phyloP scores from a whole-genome alignment of 2,797 vertebrate species.

The Mareca strepera region DNA sequence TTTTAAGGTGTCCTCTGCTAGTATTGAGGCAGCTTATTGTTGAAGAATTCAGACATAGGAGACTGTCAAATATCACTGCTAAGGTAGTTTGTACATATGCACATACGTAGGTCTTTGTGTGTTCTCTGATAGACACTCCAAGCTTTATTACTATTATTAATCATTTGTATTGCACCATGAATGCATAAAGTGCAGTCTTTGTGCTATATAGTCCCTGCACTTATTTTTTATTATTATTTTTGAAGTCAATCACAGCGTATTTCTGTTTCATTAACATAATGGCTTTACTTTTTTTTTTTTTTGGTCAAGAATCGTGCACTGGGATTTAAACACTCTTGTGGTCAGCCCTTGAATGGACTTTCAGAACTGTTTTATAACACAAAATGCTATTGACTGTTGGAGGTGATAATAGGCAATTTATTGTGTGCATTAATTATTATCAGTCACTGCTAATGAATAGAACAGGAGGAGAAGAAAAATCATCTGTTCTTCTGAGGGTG shows the following conservation, averaged over 20 bases:
- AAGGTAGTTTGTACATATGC: not conserved
- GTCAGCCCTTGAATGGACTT: not conserved
- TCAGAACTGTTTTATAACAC: not conserved
- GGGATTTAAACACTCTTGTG: not conserved
- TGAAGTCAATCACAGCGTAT: not conserved
- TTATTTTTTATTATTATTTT: conserved; percentile 11
- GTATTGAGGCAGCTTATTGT: not conserved
- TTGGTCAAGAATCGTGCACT: not conserved
- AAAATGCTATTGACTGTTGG: not conserved
- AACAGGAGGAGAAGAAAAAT: not conserved
- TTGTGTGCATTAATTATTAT: not conserved
- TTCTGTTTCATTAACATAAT: not conserved
- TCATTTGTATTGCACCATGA: not conserved
- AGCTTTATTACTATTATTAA: not conserved
- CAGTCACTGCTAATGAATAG: not conserved
- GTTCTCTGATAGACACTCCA: not conserved
- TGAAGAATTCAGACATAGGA: not conserved
- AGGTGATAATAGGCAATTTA: not conserved
- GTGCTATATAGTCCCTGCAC: not conserved
- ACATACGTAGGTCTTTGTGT: not conserved
- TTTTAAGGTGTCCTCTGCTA: not conserved
- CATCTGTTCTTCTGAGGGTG: rapidly evolving
- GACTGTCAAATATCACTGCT: not conserved
- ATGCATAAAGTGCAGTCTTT: not conserved
- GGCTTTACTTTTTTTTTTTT: not conserved